Base-by-base conservation (phyloP, 92 coral and sea anemone species). In the Heteractis magnifica region DNA sequence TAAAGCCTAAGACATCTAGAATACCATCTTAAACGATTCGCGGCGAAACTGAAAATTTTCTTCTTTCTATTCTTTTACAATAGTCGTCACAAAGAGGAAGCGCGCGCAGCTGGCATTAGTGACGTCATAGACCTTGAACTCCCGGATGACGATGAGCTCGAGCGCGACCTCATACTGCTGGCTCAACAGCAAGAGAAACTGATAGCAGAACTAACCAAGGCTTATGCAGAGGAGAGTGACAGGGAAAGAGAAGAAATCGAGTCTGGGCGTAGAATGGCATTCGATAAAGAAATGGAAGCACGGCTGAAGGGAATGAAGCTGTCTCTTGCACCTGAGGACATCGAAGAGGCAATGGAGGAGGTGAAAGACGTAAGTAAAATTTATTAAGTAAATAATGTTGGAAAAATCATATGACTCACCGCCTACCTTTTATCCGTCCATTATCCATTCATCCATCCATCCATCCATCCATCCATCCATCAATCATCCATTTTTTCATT, bases 251-350 rank as follows among this genome's bases (percentile, higher is more conserved):
- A 89, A 4, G 94, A 89, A 65, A 78, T 92, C 52, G 99, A 96
- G 56, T 86, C 97, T 15, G 99, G 94, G 44, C 92, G 98, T 21
- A 89, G 94, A 75, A 93, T 88, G 4, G 98, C 93, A 23, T 87
- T 94, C 84, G 98, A 96, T 78, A 87, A 88, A 56, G 99, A 94
- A 77, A 96, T 96, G 99, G 99, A 96, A 75, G 96, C 96, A 7
- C 84, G 97, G 71, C 92, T 93, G 13, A 90, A 89, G 72, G 94
- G 91, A 68, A 94, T 96, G 96, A 96, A 91, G 77, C 85, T 94
- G 48, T 84, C 93, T 15, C 79, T 92, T 65, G 88, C 98, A 0
- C 90, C 96, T 15, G 94, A 92, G 49, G 98, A 94, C 83, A 91
- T 96, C 68, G 93, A 96, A 56, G 92, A 79, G 10, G 98, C 98